Evolutionary conservation across 2,113 vertebrate genomes (phyloP).

Genomic region (Myxocyprinus asiaticus): DNA sequence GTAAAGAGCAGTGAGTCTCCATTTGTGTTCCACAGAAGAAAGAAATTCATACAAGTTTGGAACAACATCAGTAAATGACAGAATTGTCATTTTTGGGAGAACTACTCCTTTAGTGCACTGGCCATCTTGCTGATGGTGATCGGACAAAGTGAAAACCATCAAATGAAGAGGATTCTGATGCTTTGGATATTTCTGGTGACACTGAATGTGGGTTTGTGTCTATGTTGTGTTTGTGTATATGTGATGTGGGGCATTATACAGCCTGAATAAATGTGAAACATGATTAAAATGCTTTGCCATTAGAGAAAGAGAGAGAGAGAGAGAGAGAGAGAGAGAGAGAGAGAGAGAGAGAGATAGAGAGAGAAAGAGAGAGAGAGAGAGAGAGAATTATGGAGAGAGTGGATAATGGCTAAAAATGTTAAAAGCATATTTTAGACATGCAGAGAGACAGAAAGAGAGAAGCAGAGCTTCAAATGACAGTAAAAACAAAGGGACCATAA

Average conservation of each 20-base stretch:
- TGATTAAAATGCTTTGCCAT: background rate
- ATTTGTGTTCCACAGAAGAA: no score
- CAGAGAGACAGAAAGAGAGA: background rate
- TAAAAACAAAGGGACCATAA: constrained; percentile 11
- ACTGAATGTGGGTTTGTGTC: background rate
- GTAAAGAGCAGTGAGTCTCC: no score
- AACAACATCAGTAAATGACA: no score
- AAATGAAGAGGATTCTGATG: background rate
- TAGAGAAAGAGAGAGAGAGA: background rate
- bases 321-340: no score
- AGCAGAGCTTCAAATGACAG: constrained; percentile 21
- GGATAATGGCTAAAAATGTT: constrained; percentile 22
- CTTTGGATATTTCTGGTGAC: background rate
- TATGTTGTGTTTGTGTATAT: background rate
- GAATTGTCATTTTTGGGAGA: no score
- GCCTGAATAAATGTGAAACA: constrained; percentile 7
- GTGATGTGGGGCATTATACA: background rate
- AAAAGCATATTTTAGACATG: constrained; percentile 32
- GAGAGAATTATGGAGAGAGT: background rate
- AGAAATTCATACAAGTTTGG: no score
- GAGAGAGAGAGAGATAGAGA: background rate
- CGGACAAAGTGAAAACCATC: background rate
- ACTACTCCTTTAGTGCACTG: no score
- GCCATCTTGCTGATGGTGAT: background rate
- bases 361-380: no score